Evolutionary conservation across 2,888 invertebrate genomes (phyloP), one percentile per base, ranked within the genome.

Genomic region (Calameuta idolon): DNA sequence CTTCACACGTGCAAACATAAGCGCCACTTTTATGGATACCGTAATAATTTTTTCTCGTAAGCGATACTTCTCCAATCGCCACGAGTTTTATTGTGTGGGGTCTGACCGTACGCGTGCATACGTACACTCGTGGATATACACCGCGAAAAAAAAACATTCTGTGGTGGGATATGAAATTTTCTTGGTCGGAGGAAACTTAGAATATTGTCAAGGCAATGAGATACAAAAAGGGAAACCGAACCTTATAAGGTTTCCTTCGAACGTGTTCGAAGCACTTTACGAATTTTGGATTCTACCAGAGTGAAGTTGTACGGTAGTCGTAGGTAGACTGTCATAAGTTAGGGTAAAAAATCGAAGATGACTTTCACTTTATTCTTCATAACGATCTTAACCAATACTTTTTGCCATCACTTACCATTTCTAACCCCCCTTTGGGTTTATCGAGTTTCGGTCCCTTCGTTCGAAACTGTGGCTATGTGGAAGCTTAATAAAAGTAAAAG

Each of bases 1-100:
- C 71, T n/a, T 71, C 71, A 71, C 71, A 71, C 71, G 12, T 71
- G 71, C 71, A 71, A 11, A 71, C 31, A 30, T 71, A 30, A 23
- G 15, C 71, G 71, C 71, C 71, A 71, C 71, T 71, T 69, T 69
- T 12, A 71, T 33, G 15, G 15, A 33, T 71, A 71, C 11, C 71
- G 31, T 12, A 71, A 71, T 12, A 11, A 33, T 71, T 71, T 55
- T 31, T 71, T 71, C 71, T 31, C 71, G 71, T 71, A 9, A 71
- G 71, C 31, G 71, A 71, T 33, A 31, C 71, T 31, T 71, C 31
- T 71, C 71, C n/a, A 4, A 33, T 3, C 40, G 23, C 9, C 40
- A 55, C 5, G 40, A 55, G 23, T 55, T 55, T 55, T 55, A 55
- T 55, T 55, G 9, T 55, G 23, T 23, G 40, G 40, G 40, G 1